Percentiles rank a stretch among this genome's conserved stretches.
These are phyloP conservation scores for Tenthredo distinguenda DNA, from an alignment of 2,888 invertebrate species.

Conservation along the genomic window DNA sequence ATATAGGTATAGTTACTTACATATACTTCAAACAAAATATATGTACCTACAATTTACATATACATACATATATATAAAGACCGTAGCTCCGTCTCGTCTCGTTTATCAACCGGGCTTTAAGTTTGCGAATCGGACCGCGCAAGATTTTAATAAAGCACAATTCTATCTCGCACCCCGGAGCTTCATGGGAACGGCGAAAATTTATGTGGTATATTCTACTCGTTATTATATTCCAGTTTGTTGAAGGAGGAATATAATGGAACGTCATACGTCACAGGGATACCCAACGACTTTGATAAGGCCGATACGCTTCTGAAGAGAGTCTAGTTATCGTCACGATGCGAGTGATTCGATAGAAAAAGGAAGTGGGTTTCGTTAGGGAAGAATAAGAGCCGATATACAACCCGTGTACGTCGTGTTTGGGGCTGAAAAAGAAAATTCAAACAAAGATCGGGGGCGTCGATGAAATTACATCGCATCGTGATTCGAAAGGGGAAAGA, in stretches of 20 bases:
- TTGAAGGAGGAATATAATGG: not conserved
- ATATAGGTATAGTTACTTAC: not conserved
- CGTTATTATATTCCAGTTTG: conserved; percentile 36
- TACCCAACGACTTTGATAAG: not conserved
- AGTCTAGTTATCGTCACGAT: not conserved
- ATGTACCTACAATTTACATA: not conserved
- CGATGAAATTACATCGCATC: not conserved
- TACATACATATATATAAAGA: not conserved
- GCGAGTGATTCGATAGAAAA: not conserved
- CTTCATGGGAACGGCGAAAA: not conserved
- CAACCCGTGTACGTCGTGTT: too few relatives aligned
- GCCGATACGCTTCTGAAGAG: too few relatives aligned
- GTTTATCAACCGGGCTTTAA: conserved; percentile 39
- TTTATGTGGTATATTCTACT: conserved; percentile 18
- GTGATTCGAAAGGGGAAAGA: not conserved
- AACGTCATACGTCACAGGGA: not conserved
- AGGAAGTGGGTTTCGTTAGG: not conserved
- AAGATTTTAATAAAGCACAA: conserved; percentile 40
- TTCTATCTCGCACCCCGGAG: not conserved
- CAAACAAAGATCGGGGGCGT: not conserved
- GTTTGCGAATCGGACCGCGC: conserved; percentile 33
- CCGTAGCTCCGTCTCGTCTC: not conserved
- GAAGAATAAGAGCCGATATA: not conserved
- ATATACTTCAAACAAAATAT: not conserved
- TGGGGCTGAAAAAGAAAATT: not conserved